Base-by-base conservation (phyloP, 2,888 invertebrate genomes). In the Philhelius pedissequus region DNA sequence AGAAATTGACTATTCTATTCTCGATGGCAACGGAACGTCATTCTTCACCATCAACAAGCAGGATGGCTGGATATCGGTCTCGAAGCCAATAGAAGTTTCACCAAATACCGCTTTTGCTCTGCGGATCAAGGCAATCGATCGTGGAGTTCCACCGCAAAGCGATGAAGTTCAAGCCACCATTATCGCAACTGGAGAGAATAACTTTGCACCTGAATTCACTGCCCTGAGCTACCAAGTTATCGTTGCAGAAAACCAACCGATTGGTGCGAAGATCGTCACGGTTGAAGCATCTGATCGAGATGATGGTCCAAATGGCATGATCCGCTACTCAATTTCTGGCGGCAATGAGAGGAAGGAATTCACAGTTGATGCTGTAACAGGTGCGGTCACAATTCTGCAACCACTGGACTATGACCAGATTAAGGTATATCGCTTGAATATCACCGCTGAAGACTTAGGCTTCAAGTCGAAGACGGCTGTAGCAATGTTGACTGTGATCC, bases 211-310 rank as follows among this genome's bases (percentile, higher is more conserved):
- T 0, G 94, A 94, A 66, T 98, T 98, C 89, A 96, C 95, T 5
- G 96, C 96, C 0, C 92, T 95, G 0, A 96, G 96, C 88, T 97
- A 97, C 90, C 96, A 97, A 92, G 97, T 97, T 0, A 96, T 97
- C 81, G 96, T 98, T 1, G 96, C 97, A 0, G 98, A 98, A 93
- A 97, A 97, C 90, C 97, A 97, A 89, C 96, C 96, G 0, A 92
- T 97, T 0, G 97, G 97, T 2, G 95, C 97, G 1, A 95, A 96
- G 0, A 97, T 98, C 86, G 91, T 97, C 4, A 96, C 96, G 0
- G 95, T 98, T 0, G 95, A 94, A 86, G 98, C 98, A 4, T 94
- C 94, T 0, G 98, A 98, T 90, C 93, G 93, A 79, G 98, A 98
- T 89, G 93, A 93, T 86, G 98, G 98, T 0, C 96, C 97, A 0